Conservation (phyloP, 2,888 invertebrate species). For the Mylabris sibirica region DNA sequence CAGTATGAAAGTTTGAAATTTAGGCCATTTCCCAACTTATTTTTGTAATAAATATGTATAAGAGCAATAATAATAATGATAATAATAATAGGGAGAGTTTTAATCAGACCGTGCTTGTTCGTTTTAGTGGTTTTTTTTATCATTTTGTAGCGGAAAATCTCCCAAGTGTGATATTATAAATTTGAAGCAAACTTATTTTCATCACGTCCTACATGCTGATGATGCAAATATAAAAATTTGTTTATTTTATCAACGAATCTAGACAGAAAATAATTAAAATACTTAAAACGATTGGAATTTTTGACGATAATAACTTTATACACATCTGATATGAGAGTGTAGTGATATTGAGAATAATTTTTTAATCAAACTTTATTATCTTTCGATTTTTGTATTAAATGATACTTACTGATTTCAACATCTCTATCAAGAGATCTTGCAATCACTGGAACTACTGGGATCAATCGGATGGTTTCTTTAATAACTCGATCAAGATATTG, state of each 20-base stretch:
- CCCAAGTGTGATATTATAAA: background rate
- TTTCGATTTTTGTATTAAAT: background rate
- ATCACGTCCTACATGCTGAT: background rate
- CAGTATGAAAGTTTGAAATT: background rate
- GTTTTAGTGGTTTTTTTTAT: background rate
- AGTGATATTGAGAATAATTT: background rate
- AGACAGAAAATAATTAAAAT: background rate
- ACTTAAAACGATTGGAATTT: background rate
- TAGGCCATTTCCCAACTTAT: background rate
- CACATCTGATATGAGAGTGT: background rate
- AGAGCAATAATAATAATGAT: background rate
- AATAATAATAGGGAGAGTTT: background rate
- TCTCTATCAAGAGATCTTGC: slow-evolving; percentile 49
- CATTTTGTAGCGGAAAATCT: background rate
- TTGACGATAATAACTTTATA: background rate
- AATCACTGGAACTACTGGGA: slow-evolving; percentile 53
- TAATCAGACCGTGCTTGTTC: background rate
- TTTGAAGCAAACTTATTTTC: slow-evolving; percentile 3
- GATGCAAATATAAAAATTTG: background rate
- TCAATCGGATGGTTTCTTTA: slow-evolving; percentile 54
- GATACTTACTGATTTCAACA: slow-evolving; percentile 48
- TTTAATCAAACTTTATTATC: background rate
- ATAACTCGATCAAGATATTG: slow-evolving; percentile 56
- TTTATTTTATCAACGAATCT: background rate
- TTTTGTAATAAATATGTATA: background rate